Base-by-base conservation (phyloP, 2,888 invertebrate species). In the Eupeodes latifasciatus region DNA sequence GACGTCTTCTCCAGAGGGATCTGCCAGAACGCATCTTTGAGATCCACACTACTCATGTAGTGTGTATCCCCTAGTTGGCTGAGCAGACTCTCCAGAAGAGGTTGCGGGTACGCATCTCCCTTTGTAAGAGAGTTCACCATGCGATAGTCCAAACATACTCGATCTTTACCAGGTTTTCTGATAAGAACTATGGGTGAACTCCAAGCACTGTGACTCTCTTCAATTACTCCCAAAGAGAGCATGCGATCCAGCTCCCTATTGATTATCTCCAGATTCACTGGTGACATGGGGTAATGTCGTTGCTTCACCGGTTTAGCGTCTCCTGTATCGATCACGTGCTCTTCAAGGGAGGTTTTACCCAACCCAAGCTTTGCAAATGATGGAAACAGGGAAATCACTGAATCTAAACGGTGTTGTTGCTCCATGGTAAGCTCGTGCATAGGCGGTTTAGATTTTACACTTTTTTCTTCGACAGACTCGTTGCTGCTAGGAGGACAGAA, bases 201-300 rank as follows among this genome's bases (percentile, higher is more conserved):
- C 55, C 19, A 55, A 55, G 55, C 55, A 55, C 55, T 55, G 55
- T 55, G 55, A 4, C 55, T 55, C 55, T 55, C 19, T 55, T 55
- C 55, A 55, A 55, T 55, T 19, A 55, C 55, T 55, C 40, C 40
- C 40, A 69, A 53, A n/a, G 36, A 55, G 14, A 71, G 55, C 71
- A 71, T 71, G 57, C 71, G 57, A 71, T 57, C 57, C 71, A 71
- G 57, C 71, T 71, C 71, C 55, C 40, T 55, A 71, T 71, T 55
- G 55, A 71, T 53, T 19, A 57, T 55, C 40, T 71, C 55, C 59
- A 59, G 59, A 34, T 49, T 74, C 12, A 49, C 61, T 6, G 74
- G 74, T 6, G 61, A 61, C 49, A 61, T 61, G 12, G 59, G 61
- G 34, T 61, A 61, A 49, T 74, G 72, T 14, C 72, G 59, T 14